Evolutionary conservation across 1,140 invertebrate species (phyloP), one percentile per base, ranked within the genome.

Genomic region (Dolichoris vasculosae): DNA sequence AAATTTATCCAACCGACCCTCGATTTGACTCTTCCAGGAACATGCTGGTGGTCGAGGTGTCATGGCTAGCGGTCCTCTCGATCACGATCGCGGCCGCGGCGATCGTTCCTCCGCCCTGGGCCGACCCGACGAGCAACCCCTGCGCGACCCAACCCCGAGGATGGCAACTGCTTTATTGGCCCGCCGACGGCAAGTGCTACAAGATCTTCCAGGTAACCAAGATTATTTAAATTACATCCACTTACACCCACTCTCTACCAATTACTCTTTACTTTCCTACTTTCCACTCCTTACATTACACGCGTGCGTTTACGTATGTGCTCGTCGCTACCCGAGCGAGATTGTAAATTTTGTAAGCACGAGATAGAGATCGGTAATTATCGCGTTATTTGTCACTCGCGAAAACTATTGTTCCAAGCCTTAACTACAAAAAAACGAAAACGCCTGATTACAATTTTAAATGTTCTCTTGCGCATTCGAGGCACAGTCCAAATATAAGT

Each of bases 101-200:
- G 30, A 95, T 97, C 78, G 94, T 97, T 86, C 95, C 97, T 38
- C 97, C 97, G 7, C 96, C 96, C 0, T 98, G 97, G 97, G 97
- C 96, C 32, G 95, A 97, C 92, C 95, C 96, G 1, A 93, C 94
- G 15, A 94, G 95, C 87, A 97, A 97, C 92, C 97, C 97, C 0
- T 98, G 97, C 86, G 96, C 97, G 8, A 92, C 94, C 1, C 94
- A 96, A 91, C 96, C 96, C 0, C 94, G 95, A 73, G 96, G 96
- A 26, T 97, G 97, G 97, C 96, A 97, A 88, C 94, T 97, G 86
- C 93, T 98, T 35, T 97, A 96, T 91, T 98, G 97, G 97, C 95
- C 96, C 0, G 92, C 94, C 0, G 96, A 97, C 89, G 96, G 96
- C 85, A 96, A 96, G 91, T 97, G 97, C 91, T 97, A 97, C 90